These are phyloP conservation scores for Gambusia affinis DNA, from an alignment of 2,113 vertebrate species.

Conservation along the genomic window DNA sequence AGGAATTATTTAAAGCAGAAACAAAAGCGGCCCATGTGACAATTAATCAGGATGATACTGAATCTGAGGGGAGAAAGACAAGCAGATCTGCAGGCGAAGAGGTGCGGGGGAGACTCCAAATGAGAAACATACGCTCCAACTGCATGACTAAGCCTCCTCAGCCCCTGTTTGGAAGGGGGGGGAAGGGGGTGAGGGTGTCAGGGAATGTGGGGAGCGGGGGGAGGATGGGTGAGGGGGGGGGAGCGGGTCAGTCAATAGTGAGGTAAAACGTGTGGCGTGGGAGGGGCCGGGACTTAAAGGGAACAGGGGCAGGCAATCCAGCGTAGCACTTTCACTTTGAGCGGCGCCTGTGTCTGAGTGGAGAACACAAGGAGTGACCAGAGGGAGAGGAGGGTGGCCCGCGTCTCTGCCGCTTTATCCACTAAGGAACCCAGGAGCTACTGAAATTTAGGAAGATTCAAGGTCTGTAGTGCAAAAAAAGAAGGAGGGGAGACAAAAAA, in stretches of 20 bases:
- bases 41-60: slow-evolving; percentile 55
- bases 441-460: slow-evolving; percentile 61
- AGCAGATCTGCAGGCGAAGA: slow-evolving; percentile 50
- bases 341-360: slow-evolving; percentile 47
- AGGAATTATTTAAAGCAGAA: slow-evolving; percentile 10
- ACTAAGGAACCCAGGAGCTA: slow-evolving; percentile 48
- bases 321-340: slow-evolving; percentile 78
- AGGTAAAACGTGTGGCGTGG: slow-evolving; percentile 76
- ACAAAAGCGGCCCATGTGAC: slow-evolving; percentile 31
- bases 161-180: slow-evolving; percentile 48
- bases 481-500: slow-evolving; percentile 21
- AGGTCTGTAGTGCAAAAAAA: slow-evolving; percentile 53
- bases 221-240: slow-evolving; percentile 64
- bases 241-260: slow-evolving; percentile 67
- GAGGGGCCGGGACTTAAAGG: slow-evolving; percentile 73
- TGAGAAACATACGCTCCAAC: slow-evolving; percentile 77
- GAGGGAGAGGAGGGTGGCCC: slow-evolving; percentile 53
- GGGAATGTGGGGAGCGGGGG: slow-evolving; percentile 59
- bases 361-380: slow-evolving; percentile 52
- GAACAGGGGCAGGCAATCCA: slow-evolving; percentile 62
- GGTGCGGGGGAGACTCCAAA: slow-evolving; percentile 67
- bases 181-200: slow-evolving; percentile 44
- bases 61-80: slow-evolving; percentile 24
- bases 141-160: slow-evolving; percentile 75
- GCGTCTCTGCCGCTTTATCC: slow-evolving; percentile 52